Percentiles rank a stretch among this genome's conserved stretches.
Evolutionary conservation across 2,113 vertebrate genomes (phyloP).

Genomic region (Morone saxatilis): DNA sequence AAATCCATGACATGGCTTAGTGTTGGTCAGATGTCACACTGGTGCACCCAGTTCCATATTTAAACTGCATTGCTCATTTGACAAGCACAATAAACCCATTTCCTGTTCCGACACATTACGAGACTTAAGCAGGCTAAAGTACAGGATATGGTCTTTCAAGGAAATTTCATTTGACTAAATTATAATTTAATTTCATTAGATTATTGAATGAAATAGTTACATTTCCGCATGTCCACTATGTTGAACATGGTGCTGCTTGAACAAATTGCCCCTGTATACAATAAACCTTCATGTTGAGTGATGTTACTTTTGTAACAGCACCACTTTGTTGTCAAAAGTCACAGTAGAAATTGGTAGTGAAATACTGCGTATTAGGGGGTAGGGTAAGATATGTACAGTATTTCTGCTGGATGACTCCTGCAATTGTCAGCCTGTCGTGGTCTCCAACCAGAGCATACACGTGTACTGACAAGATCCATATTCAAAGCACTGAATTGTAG

Average conservation of each 20-base stretch:
- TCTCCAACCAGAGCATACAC: slow-evolving; percentile 45
- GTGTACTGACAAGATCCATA: slow-evolving; percentile 69
- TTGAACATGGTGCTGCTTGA: not conserved
- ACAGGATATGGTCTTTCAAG: not conserved
- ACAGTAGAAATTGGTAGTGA: slow-evolving; percentile 14
- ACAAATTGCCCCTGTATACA: slow-evolving; percentile 8
- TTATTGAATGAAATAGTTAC: too few relatives aligned
- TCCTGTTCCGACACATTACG: not conserved
- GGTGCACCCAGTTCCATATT: not conserved
- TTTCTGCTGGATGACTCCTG: slow-evolving; percentile 51
- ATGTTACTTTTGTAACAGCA: slow-evolving; percentile 25
- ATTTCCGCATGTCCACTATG: too few relatives aligned
- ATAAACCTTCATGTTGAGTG: slow-evolving; percentile 11
- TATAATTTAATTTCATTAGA: too few relatives aligned
- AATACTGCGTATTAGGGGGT: not conserved
- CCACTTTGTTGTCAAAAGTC: slow-evolving; percentile 39
- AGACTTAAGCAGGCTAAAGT: not conserved
- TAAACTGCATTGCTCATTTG: not conserved
- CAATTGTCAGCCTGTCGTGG: slow-evolving; percentile 64
- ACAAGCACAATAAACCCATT: not conserved
- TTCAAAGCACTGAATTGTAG: slow-evolving; percentile 67
- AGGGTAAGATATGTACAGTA: slow-evolving; percentile 35
- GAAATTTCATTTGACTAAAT: not conserved
- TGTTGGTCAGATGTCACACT: not conserved
- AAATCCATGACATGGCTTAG: not conserved